Evolutionary conservation across 2,113 vertebrate species (phyloP), one percentile per base, ranked within the genome.

Genomic region (Calonectris borealis): DNA sequence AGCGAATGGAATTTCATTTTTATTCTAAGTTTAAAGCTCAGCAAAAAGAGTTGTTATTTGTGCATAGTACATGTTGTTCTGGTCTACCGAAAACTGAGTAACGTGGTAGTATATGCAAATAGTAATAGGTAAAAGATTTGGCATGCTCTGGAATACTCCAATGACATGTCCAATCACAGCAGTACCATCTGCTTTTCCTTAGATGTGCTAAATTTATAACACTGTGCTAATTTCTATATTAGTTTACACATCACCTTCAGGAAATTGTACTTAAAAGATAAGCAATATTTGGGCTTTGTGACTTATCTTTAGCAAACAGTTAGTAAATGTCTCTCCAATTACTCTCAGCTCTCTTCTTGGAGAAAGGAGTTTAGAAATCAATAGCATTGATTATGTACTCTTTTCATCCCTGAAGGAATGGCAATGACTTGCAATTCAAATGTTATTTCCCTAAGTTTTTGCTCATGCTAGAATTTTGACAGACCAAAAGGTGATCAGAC

Each of bases 251-350:
- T 79, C 29, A 60, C 34, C 61, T 88, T 91, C 36, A 95, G 72
- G 54, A 96, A 77, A 62, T 34, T 85, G 78, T 86, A 94, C 75
- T 97, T 93, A 97, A 95, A 72, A 84, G 90, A 92, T 65, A 93
- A 52, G 48, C 72, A 93, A 36, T 94, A 71, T 96, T 96, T 92
- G 55, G 88, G 57, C 48, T 82, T 89, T 90, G 83, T 91, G 57
- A 70, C 44, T 84, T 97, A 94, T 86, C 83, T 95, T 42, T 75
- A 96, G 76, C 81, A 96, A 96, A 96, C 52, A 92, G 73, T 75
- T 88, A 94, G 75, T 75, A 91, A 91, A 97, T 78, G 62, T 79
- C 19, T 97, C 93, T 96, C 69, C n/a, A 90, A 62, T 97, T 96
- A 95, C 21, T 83, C 38, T 90, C 18, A 68, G 38, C 68, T 94